Evolutionary conservation across 35 echinoderm and acorn worm genomes (phyloP).

Genomic region (Patiria miniata): DNA sequence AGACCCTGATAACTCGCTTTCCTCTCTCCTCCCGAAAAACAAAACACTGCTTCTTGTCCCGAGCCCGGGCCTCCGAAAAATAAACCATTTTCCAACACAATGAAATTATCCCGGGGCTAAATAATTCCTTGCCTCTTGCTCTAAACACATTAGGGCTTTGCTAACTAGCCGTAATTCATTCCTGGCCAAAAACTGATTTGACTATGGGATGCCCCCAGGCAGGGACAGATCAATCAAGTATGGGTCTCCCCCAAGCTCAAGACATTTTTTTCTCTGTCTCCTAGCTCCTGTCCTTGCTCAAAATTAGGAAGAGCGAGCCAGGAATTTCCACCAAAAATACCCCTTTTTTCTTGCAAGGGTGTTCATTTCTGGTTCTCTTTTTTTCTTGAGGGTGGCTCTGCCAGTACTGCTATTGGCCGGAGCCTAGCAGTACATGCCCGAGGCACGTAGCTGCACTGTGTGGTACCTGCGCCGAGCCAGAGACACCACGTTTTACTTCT

Average conservation of each 20-base stretch:
- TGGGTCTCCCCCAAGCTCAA: not conserved
- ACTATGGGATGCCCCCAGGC: not conserved
- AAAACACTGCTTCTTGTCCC: not conserved
- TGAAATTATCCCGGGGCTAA: constrained; percentile 18
- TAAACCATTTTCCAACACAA: constrained; percentile 2
- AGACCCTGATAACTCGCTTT: constrained; percentile 15
- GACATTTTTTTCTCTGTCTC: not conserved
- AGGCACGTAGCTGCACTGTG: not conserved
- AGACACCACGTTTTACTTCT: not conserved
- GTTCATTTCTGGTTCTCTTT: too few species aligned
- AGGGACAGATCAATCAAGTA: constrained; percentile 16
- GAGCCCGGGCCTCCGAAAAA: not conserved
- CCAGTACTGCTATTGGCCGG: too few species aligned
- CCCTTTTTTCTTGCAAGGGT: too few species aligned
- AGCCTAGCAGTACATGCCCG: too few species aligned
- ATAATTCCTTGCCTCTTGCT: not conserved
- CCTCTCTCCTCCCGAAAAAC: constrained; percentile 2
- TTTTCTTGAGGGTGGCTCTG: too few species aligned
- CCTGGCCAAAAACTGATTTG: constrained; percentile 19
- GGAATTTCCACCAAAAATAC: too few species aligned
- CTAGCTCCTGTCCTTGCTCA: not conserved
- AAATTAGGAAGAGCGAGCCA: too few species aligned
- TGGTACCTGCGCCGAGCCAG: not conserved
- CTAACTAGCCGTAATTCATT: constrained; percentile 31
- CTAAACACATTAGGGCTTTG: constrained; percentile 33